These are phyloP conservation scores for Drosophila insularis DNA, from an alignment of 1,140 invertebrate species.

Conservation along the genomic window DNA sequence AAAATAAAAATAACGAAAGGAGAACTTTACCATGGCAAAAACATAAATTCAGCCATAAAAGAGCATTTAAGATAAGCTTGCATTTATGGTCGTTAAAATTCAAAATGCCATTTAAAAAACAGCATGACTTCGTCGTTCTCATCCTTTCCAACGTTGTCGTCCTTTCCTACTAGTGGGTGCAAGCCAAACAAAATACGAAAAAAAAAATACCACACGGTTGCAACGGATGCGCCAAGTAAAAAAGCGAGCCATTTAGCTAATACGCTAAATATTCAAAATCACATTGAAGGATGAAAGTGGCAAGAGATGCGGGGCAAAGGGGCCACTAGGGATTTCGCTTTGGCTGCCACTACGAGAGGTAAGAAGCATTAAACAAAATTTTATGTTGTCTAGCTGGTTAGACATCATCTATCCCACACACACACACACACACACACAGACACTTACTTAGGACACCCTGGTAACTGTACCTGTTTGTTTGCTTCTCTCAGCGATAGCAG, in stretches of 20 bases:
- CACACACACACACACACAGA: constrained; percentile 20
- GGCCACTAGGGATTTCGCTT: constrained; percentile 12
- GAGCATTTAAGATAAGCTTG: constrained; percentile 81
- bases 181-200: constrained; percentile 1
- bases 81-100: constrained; percentile 81
- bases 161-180: constrained; percentile 13
- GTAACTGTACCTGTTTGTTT: constrained; percentile 30
- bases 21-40: constrained; percentile 33
- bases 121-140: constrained; percentile 31
- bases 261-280: constrained; percentile 80
- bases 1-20: constrained; percentile 7
- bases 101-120: constrained; percentile 75
- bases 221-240: constrained; percentile 77
- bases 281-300: constrained; percentile 49
- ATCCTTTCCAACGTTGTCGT: neutral
- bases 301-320: constrained; percentile 3
- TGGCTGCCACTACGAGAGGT: constrained; percentile 18
- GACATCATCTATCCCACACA: constrained; percentile 26
- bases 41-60: constrained; percentile 78
- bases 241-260: constrained; percentile 76
- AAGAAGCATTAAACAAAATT: constrained; percentile 50
- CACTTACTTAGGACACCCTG: constrained; percentile 4
- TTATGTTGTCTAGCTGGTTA: constrained; percentile 52
- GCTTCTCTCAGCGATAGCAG: constrained; percentile 63
- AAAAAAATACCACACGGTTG: constrained; percentile 29